A percentile compares a stretch with the other conserved stretches of the same genome.
Conservation (phyloP, 1,140 invertebrate genomes). For the Nilaparvata lugens region DNA sequence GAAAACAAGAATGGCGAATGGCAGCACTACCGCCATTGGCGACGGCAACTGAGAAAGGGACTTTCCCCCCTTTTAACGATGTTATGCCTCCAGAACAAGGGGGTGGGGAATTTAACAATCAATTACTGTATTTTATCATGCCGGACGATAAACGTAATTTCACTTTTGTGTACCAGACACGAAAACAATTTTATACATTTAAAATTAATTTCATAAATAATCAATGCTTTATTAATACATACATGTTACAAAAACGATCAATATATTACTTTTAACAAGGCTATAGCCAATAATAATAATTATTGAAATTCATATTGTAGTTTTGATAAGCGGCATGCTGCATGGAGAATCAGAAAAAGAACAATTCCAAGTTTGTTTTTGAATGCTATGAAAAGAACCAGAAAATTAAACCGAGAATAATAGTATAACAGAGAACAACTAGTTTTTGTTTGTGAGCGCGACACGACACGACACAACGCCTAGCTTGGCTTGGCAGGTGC, state of each 20-base stretch:
- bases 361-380: constrained; percentile 14
- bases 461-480: neutral
- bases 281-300: constrained; percentile 9
- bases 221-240: constrained; percentile 6
- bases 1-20: constrained; percentile 16
- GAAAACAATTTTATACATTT: constrained; percentile 7
- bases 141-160: constrained; percentile 12
- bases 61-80: constrained; percentile 38
- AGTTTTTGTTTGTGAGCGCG: neutral
- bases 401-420: constrained; percentile 4
- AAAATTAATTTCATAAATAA: constrained; percentile 7
- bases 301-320: constrained; percentile 9
- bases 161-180: constrained; percentile 1
- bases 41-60: neutral
- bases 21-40: constrained; percentile 6
- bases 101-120: constrained; percentile 28
- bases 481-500: neutral
- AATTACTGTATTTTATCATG: constrained; percentile 9
- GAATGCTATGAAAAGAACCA: constrained; percentile 16
- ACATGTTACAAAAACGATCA: constrained; percentile 2
- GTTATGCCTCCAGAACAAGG: constrained; percentile 41
- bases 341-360: constrained; percentile 16
- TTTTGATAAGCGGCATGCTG: constrained; percentile 14
- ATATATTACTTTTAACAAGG: constrained; percentile 6
- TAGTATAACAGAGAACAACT: constrained; percentile 13